Evolutionary conservation across 2,113 vertebrate genomes (phyloP).

Genomic region (Probosciger aterrimus): DNA sequence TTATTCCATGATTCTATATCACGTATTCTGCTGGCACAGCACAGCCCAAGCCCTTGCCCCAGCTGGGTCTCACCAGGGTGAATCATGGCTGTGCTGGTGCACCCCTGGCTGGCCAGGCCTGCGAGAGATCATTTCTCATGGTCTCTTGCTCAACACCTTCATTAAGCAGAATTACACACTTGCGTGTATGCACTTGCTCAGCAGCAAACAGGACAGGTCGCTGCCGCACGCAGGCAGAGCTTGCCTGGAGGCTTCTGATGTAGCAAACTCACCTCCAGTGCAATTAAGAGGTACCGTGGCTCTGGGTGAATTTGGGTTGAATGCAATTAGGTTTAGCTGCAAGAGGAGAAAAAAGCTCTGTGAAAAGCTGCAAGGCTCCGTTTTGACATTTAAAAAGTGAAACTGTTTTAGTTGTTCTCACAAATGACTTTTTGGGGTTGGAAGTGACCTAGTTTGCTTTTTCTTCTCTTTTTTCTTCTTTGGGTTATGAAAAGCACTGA

Average conservation of each 20-base stretch:
- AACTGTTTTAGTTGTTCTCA: not conserved
- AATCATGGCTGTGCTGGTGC: not conserved
- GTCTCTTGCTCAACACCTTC: not conserved
- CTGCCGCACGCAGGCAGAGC: rapidly evolving
- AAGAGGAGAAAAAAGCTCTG: not conserved
- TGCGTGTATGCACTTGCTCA: rapidly evolving
- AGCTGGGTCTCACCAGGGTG: not conserved
- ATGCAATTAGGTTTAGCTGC: not conserved
- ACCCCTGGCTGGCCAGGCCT: not conserved
- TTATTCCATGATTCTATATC: not conserved
- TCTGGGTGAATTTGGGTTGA: not conserved
- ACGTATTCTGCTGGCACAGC: rapidly evolving
- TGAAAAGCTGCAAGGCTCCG: not conserved
- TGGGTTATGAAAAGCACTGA: not conserved
- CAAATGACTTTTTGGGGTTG: not conserved
- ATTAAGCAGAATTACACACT: not conserved
- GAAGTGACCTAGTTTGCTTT: conserved; percentile 5
- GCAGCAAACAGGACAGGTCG: not conserved
- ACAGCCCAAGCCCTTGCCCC: not conserved
- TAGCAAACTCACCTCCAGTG: not conserved
- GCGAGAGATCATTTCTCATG: not conserved
- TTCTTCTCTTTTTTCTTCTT: not conserved
- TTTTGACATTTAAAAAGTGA: not conserved
- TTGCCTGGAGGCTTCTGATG: not conserved
- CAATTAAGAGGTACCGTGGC: not conserved